A percentile compares a stretch with the other conserved stretches of the same genome.
Conservation (phyloP, 2,888 invertebrate genomes). For the Rugalucina vietnamica region DNA sequence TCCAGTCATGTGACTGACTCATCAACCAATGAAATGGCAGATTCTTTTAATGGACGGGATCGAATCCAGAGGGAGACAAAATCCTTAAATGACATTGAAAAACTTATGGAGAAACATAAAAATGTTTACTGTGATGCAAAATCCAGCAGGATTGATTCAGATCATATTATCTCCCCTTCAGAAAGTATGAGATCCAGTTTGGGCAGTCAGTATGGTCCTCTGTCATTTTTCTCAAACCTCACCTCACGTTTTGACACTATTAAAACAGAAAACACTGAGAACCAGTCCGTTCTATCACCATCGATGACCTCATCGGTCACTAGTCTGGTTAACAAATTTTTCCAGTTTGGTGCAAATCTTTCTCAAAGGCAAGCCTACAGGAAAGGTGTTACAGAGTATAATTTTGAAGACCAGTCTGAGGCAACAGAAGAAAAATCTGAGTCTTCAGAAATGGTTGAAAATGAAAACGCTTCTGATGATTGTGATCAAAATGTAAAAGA, state of each 20-base stretch:
- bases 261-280: slow-evolving; percentile 27
- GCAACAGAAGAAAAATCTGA: slow-evolving; percentile 42
- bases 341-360: slow-evolving; percentile 40
- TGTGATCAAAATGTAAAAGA: background rate
- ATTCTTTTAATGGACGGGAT: slow-evolving; percentile 34
- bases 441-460: background rate
- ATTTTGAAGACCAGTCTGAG: too few species aligned
- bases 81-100: slow-evolving; percentile 16
- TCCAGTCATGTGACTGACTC: slow-evolving; percentile 48
- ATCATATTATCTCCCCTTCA: slow-evolving; percentile 50
- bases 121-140: slow-evolving; percentile 53
- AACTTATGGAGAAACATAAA: slow-evolving; percentile 23
- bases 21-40: slow-evolving; percentile 43
- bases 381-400: slow-evolving; percentile 66
- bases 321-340: slow-evolving; percentile 47
- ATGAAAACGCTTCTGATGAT: background rate
- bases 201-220: slow-evolving; percentile 43
- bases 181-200: slow-evolving; percentile 55
- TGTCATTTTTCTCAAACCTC: slow-evolving; percentile 49
- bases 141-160: slow-evolving; percentile 52
- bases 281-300: slow-evolving; percentile 38
- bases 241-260: slow-evolving; percentile 39
- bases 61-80: slow-evolving; percentile 5
- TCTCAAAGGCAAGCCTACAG: slow-evolving; percentile 53
- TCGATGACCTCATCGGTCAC: slow-evolving; percentile 56